These are phyloP conservation scores for Trissonchulus latispiculum DNA, from an alignment of 2,888 invertebrate genomes.

Conservation along the genomic window DNA sequence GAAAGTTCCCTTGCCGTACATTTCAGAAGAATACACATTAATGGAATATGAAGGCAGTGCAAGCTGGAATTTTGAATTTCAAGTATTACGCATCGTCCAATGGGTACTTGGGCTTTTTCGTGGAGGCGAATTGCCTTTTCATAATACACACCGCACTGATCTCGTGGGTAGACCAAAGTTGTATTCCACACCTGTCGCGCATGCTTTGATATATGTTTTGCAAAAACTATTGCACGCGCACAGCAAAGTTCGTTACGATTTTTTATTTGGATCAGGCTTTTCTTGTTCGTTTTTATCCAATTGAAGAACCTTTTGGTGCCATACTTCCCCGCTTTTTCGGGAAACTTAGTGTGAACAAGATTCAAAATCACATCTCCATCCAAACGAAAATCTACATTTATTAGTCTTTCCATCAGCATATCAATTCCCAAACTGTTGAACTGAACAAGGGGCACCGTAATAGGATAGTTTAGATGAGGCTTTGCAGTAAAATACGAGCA, in stretches of 20 bases:
- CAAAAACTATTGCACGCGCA: background rate
- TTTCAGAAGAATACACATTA: background rate
- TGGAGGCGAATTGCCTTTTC: background rate
- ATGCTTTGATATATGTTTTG: background rate
- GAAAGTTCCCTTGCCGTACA: conserved; percentile 12
- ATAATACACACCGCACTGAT: background rate
- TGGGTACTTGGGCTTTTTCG: background rate
- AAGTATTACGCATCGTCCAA: background rate
- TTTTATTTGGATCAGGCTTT: background rate
- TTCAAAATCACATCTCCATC: background rate
- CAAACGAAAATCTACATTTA: background rate
- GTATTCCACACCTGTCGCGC: background rate
- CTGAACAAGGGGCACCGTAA: background rate
- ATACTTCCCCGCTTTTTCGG: background rate
- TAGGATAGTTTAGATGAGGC: background rate
- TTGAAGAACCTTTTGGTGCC: background rate
- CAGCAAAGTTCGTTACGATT: background rate
- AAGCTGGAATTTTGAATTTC: background rate
- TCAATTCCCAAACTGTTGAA: background rate
- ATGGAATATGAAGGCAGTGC: background rate
- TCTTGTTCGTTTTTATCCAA: background rate
- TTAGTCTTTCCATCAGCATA: background rate
- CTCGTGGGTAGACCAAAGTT: background rate
- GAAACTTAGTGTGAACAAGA: background rate
- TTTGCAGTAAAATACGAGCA: background rate